phyloP scores from a whole-genome alignment of 2,797 vertebrate genomes.

The Chelmon rostratus region DNA sequence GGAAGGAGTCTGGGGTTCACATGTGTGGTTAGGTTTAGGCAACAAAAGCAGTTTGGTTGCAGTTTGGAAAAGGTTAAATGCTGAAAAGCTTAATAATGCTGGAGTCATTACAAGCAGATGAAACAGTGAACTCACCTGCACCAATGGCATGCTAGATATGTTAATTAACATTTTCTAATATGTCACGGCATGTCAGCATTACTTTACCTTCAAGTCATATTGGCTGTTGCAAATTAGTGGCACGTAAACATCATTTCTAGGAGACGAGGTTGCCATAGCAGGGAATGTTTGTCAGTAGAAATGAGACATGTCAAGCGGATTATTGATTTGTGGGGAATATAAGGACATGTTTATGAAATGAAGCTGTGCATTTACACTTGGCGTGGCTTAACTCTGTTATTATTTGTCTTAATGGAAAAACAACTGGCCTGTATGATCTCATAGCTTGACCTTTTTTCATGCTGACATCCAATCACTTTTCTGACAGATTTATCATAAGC shows the following conservation, averaged over 20 bases:
- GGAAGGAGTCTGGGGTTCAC: not conserved
- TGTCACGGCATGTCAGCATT: too few species aligned
- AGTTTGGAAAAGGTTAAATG: not conserved
- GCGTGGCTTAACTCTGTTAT: not conserved
- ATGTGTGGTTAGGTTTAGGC: not conserved
- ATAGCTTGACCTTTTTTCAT: not conserved
- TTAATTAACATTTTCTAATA: too few species aligned
- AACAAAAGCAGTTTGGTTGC: not conserved
- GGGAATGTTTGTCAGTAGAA: not conserved
- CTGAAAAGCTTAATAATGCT: not conserved
- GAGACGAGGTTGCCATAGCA: not conserved
- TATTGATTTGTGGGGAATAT: not conserved
- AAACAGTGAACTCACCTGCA: not conserved
- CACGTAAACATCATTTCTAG: not conserved
- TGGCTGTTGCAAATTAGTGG: not conserved
- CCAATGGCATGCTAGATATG: too few species aligned
- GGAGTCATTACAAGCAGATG: not conserved
- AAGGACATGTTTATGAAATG: not conserved
- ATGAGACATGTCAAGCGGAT: not conserved
- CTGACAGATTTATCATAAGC: conserved; percentile 35
- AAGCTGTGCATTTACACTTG: not conserved
- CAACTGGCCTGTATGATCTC: not conserved
- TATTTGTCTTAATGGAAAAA: not conserved
- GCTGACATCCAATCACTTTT: conserved; percentile 24
- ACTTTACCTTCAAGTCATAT: not conserved